phyloP scores from a whole-genome alignment of 2,113 vertebrate species.

The Salminus brasiliensis region DNA sequence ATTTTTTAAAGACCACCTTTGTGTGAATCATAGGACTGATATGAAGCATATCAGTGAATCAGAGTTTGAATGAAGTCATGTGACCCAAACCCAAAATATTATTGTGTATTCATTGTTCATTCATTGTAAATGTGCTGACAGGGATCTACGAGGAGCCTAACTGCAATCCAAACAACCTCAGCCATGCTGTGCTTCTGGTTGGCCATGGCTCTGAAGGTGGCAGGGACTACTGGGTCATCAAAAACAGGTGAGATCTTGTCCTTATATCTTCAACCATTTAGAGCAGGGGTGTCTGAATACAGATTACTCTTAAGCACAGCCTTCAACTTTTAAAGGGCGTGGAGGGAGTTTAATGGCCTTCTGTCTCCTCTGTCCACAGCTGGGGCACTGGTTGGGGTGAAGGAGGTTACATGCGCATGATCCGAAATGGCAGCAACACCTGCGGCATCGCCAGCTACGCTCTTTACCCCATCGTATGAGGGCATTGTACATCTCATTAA shows the following conservation, averaged over 20 bases:
- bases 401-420: constrained; percentile 75
- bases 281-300: neutral
- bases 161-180: constrained; percentile 72
- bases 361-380: constrained; percentile 49
- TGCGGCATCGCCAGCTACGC: constrained; percentile 79
- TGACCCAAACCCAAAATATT: neutral
- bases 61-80: neutral
- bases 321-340: too few relatives aligned
- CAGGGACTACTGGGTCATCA: constrained; percentile 78
- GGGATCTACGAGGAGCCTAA: constrained; percentile 76
- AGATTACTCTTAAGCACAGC: neutral
- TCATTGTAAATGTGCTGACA: constrained; percentile 42
- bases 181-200: constrained; percentile 78
- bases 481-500: constrained; percentile 10
- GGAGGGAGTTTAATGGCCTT: neutral
- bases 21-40: too few relatives aligned
- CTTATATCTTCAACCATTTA: neutral
- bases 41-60: too few relatives aligned
- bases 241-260: constrained; percentile 72
- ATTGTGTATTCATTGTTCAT: neutral
- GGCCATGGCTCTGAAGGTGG: constrained; percentile 75
- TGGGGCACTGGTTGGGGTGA: constrained; percentile 80
- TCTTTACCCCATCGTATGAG: constrained; percentile 73
- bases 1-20: too few relatives aligned
- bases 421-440: constrained; percentile 69